Percentiles rank a stretch among this genome's conserved stretches.
These are phyloP conservation scores for Eupelmus urozonus DNA, from an alignment of 2,888 invertebrate species.

Conservation along the genomic window DNA sequence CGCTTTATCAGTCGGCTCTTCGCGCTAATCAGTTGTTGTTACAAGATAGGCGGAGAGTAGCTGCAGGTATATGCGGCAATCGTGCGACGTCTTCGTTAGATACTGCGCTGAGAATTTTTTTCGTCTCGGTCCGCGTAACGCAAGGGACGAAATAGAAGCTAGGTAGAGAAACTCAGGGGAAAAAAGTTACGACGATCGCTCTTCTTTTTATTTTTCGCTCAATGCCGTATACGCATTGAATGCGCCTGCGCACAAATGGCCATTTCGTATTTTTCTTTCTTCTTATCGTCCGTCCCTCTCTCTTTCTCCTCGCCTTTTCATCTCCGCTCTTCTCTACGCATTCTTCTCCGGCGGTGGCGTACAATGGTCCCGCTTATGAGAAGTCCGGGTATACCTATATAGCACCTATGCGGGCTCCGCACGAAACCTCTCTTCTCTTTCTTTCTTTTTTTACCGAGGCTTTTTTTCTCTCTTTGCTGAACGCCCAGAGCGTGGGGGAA, in stretches of 20 bases:
- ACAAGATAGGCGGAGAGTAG: conserved; percentile 29
- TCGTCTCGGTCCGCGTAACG: neutral
- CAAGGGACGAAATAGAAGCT: too few species aligned
- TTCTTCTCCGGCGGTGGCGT: conserved; percentile 37
- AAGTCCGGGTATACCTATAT: too few species aligned
- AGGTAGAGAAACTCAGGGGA: neutral
- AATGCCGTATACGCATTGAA: conserved; percentile 17
- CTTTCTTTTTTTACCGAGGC: neutral
- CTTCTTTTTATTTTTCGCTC: conserved; percentile 24
- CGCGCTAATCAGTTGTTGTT: conserved; percentile 53
- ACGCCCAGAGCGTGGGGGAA: neutral
- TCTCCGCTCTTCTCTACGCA: conserved; percentile 49
- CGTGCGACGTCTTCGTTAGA: too few species aligned
- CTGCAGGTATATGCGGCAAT: too few species aligned
- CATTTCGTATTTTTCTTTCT: conserved; percentile 55
- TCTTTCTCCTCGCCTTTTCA: conserved; percentile 45
- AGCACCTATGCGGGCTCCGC: conserved; percentile 46
- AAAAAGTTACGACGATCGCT: conserved; percentile 22
- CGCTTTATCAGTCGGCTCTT: conserved; percentile 34
- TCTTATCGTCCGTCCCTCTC: conserved; percentile 11
- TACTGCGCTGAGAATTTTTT: neutral
- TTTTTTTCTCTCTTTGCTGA: too few species aligned
- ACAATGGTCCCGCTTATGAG: conserved; percentile 46
- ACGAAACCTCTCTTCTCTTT: conserved; percentile 46
- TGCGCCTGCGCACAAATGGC: conserved; percentile 43